Base-by-base conservation (phyloP, 2,113 vertebrate species). In the Boulengeromyrus knoepffleri region DNA sequence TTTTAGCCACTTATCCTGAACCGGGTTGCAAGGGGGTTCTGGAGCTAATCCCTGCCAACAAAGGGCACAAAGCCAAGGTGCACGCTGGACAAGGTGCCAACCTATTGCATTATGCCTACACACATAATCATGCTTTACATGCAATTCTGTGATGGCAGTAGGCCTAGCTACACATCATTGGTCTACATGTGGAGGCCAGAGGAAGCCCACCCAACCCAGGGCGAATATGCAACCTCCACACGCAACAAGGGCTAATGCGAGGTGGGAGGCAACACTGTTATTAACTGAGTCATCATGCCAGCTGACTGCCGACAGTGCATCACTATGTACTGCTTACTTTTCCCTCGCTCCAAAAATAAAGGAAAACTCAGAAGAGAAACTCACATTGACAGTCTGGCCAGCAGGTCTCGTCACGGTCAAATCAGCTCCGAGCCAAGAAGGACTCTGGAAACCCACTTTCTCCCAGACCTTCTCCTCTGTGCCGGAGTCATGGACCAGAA, bases 401-500 rank as follows among this genome's bases (percentile, higher is more conserved):
- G 77, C 85, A 62, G 90, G 87, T 19, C 90, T 93, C 10, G 94
- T 15, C 90, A 97, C 90, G 0, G 95, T 96, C 92, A 96, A 24
- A 0, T 94, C 92, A 2, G 91, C 91, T 2, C 52, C 90, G 27
- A 96, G 92, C 97, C 97, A 97, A n/a, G 93, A 89, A 0, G 93
- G 90, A 92, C 96, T 96, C 93, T 97, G 96, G 3, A 94, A 8
- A 1, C 96, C 96, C 0, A 42, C 88, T 24, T 89, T 94, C 2
- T 89, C 92, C 97, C 96, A 97, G 39, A 97, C 87, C 36, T 92
- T 17, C 0, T 87, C 27, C 0, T 96, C 95, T 0, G 12, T 31
- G 45, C 19, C 24, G 0, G 92, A 17, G 0, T 27, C 91, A 62
- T 90, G 93, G 24, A 92, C 58, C 90, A 97, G 92, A 39, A 97